Base-by-base conservation (phyloP, 2,888 invertebrate genomes). In the Nomada fucata region DNA sequence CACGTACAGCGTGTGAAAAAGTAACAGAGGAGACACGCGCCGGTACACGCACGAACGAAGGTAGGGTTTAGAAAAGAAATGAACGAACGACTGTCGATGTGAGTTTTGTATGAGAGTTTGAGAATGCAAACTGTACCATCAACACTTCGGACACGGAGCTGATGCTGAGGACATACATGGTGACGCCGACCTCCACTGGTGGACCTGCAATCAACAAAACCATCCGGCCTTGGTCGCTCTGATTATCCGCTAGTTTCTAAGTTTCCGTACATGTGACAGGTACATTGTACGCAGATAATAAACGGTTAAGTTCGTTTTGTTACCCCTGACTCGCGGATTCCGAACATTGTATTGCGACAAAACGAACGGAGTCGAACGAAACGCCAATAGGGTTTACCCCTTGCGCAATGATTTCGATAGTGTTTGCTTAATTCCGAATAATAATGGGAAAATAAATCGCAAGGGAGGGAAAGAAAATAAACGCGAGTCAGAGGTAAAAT, bases 161-260 rank as follows among this genome's bases (percentile, higher is more conserved):
- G 96, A 98, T 98, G 96, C 98, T 98, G 95, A 98, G 97, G 95
- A 98, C 98, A 96, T 98, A 98, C 97, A 98, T 98, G 95, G 98
- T 98, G 95, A 98, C 98, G 95, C 98, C 98, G 95, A 98, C 98
- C 95, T 98, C 98, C 95, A 99, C 98, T 94, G 98, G 98, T 95
- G 97, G 97, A 96, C 98, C 98, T 98, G 97, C 95, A 97, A 96
- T 95, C 94, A 94, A 93, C 92, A 94, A 93, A 88, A 88, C 88
- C 89, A 86, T 91, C 88, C 89, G 89, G 89, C 89, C 90, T 91
- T 91, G 90, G 91, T 92, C 90, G 91, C 89, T 90, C 84, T 89
- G 90, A 90, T 89, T 89, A 89, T 82, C 87, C 86, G 79, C 83
- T 87, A 80, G 76, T 82, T 80, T 86, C 78, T 80, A 86, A 61